A percentile compares a stretch with the other conserved stretches of the same genome.
phyloP scores from a whole-genome alignment of 2,113 vertebrate genomes.

The Stigmatopora nigra region DNA sequence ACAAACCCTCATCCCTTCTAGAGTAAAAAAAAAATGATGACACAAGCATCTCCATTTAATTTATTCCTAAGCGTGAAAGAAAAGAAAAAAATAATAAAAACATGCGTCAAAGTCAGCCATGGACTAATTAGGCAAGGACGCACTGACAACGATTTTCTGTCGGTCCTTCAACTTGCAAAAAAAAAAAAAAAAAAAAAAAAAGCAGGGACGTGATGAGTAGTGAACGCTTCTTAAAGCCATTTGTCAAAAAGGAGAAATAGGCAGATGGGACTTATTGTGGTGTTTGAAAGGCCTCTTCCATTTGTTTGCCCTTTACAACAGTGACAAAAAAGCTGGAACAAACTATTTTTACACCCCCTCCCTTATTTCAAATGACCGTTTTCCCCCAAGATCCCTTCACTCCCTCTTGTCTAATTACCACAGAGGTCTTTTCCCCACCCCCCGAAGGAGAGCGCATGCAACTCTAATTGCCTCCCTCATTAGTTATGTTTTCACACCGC shows the following conservation, averaged over 20 bases:
- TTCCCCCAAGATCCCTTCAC: slow-evolving; percentile 56
- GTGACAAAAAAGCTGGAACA: slow-evolving; percentile 42
- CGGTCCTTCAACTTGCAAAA: slow-evolving; percentile 80
- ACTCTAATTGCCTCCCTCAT: slow-evolving; percentile 78
- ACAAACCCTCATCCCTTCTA: slow-evolving; percentile 4
- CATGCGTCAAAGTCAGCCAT: slow-evolving; percentile 86
- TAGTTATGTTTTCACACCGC: slow-evolving; percentile 76
- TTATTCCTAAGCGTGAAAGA: slow-evolving; percentile 68
- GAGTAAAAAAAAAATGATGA: slow-evolving; percentile 72
- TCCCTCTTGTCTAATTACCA: slow-evolving; percentile 64
- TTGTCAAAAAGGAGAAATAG: slow-evolving; percentile 29
- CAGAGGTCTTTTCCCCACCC: slow-evolving; percentile 64
- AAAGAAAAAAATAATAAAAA: slow-evolving; percentile 73
- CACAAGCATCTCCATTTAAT: slow-evolving; percentile 68
- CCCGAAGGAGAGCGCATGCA: slow-evolving; percentile 71
- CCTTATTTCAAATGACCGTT: slow-evolving; percentile 55
- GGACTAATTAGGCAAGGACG: slow-evolving; percentile 86
- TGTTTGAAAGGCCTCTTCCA: slow-evolving; percentile 30
- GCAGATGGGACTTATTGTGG: slow-evolving; percentile 36
- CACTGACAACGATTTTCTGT: slow-evolving; percentile 79
- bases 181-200: too few relatives aligned
- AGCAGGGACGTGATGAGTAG: slow-evolving; percentile 56
- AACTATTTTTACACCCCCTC: slow-evolving; percentile 44
- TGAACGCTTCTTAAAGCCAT: slow-evolving; percentile 19
- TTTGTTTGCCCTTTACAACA: slow-evolving; percentile 43